Base-by-base conservation (phyloP, 1,140 invertebrate genomes). In the Neodiprion fabricii region DNA sequence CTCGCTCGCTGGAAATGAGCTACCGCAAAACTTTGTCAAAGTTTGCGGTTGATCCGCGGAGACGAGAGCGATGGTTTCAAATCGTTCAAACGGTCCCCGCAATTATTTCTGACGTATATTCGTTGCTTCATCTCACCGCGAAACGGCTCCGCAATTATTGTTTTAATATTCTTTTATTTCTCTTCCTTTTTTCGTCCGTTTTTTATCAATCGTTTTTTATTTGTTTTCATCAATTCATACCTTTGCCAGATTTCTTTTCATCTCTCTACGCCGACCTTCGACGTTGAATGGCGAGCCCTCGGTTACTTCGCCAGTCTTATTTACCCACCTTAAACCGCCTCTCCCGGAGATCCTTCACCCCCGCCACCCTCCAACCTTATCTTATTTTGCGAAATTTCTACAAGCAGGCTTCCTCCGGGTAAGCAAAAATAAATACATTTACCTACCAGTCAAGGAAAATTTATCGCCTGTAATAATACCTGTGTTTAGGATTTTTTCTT, bases 1-100 rank as follows among this genome's bases (percentile, higher is more conserved):
- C 72, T 70, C 53, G 17, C 9, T 66, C 67, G 66, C 72, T 73
- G 75, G 76, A 76, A 80, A 82, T 77, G 77, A 81, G 76, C 79
- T 79, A 76, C 50, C 50, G n/a, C 50, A 66, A 71, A 76, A 72
- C 74, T 80, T 71, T 48, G 73, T 68, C 75, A 68, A 80, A 80
- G 74, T 81, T 79, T 21, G 67, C 71, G 72, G 71, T 67, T 73
- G 77, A 79, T 79, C 79, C 76, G 79, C 69, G 75, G 65, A 68
- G 72, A 48, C 69, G 74, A 71, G 77, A 80, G 48, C 17, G 48
- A 68, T 23, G 72, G 77, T 74, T 61, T 12, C 66, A 75, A 50
- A 50, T 17, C 11, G 49, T 53, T 53, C n/a, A 53, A 14, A 53
- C 50, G 50, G 50, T 53, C 50, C 50, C 10, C 1, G 10, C 14